These are phyloP conservation scores for Machimus atricapillus DNA, from an alignment of 2,888 invertebrate genomes.

Conservation along the genomic window DNA sequence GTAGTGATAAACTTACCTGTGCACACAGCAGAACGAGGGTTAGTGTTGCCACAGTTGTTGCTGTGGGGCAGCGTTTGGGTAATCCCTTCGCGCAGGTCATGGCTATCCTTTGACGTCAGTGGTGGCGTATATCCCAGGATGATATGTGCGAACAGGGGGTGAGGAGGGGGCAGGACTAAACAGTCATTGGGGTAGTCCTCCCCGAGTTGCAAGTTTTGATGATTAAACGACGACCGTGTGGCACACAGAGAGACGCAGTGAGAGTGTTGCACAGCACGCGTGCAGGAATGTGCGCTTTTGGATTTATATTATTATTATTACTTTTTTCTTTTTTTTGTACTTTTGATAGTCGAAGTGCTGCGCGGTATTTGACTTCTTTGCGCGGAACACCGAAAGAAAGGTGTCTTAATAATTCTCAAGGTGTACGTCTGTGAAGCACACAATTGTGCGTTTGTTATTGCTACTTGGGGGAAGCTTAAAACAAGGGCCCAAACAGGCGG, in stretches of 20 bases:
- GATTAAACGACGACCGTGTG: background rate
- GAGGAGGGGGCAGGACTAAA: background rate
- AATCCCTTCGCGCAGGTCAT: slow-evolving; percentile 9
- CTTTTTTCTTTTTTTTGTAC: background rate
- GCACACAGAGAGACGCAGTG: background rate
- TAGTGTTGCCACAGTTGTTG: background rate
- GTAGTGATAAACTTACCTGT: background rate
- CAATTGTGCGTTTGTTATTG: background rate
- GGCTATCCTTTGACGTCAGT: background rate
- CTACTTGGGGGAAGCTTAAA: background rate
- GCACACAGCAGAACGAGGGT: background rate
- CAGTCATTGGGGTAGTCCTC: background rate
- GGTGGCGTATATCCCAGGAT: background rate
- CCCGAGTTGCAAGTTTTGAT: background rate
- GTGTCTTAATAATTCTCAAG: background rate
- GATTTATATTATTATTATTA: background rate
- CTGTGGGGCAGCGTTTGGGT: background rate
- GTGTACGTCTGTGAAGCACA: background rate
- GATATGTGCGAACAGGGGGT: background rate
- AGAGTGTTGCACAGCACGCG: background rate
- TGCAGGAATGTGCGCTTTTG: background rate
- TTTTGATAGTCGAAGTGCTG: background rate
- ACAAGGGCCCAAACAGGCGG: background rate
- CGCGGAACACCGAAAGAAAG: background rate
- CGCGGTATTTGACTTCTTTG: background rate